These are phyloP conservation scores for Campylorhamphus procurvoides DNA, from an alignment of 2,113 vertebrate species.

Conservation along the genomic window DNA sequence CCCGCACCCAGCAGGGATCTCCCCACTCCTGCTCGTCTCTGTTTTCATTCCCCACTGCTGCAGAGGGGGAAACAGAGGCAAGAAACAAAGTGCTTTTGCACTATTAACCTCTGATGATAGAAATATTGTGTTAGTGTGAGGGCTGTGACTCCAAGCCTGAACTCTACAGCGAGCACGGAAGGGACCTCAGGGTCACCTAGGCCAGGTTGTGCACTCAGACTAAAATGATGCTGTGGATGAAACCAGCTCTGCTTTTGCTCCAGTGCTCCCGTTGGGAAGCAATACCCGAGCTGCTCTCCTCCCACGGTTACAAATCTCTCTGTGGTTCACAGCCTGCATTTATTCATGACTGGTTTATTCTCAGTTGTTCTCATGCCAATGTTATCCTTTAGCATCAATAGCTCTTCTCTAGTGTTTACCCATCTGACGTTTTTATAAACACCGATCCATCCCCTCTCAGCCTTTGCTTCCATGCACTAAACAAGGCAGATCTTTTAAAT, in stretches of 20 bases:
- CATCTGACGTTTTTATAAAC: slow-evolving; percentile 32
- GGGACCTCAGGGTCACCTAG: rapidly evolving
- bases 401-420: slow-evolving; percentile 46
- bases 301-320: not conserved
- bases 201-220: not conserved
- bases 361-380: slow-evolving; percentile 40
- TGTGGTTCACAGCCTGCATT: slow-evolving; percentile 14
- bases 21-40: not conserved
- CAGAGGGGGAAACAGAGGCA: not conserved
- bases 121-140: not conserved
- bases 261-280: not conserved
- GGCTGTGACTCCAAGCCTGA: rapidly evolving
- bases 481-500: not conserved
- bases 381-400: slow-evolving; percentile 47
- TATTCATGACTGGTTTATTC: slow-evolving; percentile 44
- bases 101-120: not conserved
- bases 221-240: not conserved
- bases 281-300: not conserved
- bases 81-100: not conserved
- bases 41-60: not conserved
- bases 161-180: rapidly evolving
- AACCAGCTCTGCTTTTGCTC: not conserved
- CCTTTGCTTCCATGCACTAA: not conserved
- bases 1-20: rapidly evolving
- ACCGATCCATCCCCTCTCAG: not conserved